Base-by-base conservation (phyloP, 2,888 invertebrate genomes). In the Rapana venosa region DNA sequence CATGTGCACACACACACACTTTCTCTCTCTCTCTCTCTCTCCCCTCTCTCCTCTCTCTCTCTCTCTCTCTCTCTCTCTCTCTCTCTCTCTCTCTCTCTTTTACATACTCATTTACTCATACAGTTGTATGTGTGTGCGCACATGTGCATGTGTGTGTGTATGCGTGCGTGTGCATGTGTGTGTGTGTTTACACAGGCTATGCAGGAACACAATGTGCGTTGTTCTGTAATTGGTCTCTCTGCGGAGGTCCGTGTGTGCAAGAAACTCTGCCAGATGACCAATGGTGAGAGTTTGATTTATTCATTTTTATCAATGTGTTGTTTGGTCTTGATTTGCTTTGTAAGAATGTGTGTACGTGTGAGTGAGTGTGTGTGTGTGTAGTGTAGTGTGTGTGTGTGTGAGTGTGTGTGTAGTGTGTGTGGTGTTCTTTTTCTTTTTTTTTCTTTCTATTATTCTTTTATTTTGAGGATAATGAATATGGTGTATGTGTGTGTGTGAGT, bases 191-290 rank as follows among this genome's bases (percentile, higher is more conserved):
- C 15, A 4, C 92, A 95, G 95, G 90, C 89, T 30, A n/a, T 95
- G 90, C 98, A 98, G 96, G 97, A 98, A 97, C 96, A 96, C 88
- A 98, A 98, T 84, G 97, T 99, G 85, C 97, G 99, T 90, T 98
- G 98, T 96, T 99, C 99, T 26, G 98, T 99, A 0, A 98, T 99
- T 94, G 99, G 99, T 77, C 96, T 99, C 86, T 98, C 99, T 8
- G 99, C 99, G 1, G 99, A 99, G 97, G 98, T 99, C 20, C 97
- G 98, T 93, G 97, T 99, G 61, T 99, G 98, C 96, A 98, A 98
- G 94, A 97, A 97, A 94, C 96, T 99, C 92, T 98, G 98, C 89
- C 97, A 97, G 94, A 97, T 98, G 93, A 99, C 99, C 0, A 97
- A 98, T 92, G 97, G 97, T 96, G 32, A 58, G 61, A n/a, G 22